Base-by-base conservation (phyloP, 2,113 vertebrate species). In the Zonotrichia leucophrys region DNA sequence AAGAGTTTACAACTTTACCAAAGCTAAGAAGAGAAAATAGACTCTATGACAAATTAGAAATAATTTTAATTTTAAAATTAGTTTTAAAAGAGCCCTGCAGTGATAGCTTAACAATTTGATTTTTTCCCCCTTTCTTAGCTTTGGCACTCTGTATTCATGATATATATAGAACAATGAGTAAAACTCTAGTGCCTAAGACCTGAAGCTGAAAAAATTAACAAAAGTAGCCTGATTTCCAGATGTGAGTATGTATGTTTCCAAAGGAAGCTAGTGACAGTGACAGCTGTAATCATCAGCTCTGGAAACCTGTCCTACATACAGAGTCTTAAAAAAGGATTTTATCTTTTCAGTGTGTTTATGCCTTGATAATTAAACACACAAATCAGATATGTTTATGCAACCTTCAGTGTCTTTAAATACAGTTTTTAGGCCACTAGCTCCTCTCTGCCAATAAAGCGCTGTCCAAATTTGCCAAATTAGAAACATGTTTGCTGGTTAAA, bases 1-100 rank as follows among this genome's bases (percentile, higher is more conserved):
- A 72, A 35, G 35, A 60, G 30, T 56, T 88, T 28, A 42, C 39
- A 79, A 42, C 2, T 5, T 83, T 62, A 46, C 6, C 13, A 35
- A 75, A 44, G 27, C 28, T 33, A 90, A 77, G 11, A 90, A 42
- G 88, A 79, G 27, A 67, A 83, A 64, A 74, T 3, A 0, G 4
- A 27, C 24, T 56, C 62, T 5, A 39, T 49, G 35, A 49, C 30
- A 9, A n/a, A 41, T 35, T 49, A 67, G 20, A 67, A 67, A 50
- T 42, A 25, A 42, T 41, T 67, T 42, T 24, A 30, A 30, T 21
- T 41, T 66, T 85, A 11, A 25, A 35, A 67, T 42, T 35, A 13
- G 20, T 82, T 62, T 69, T 2, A 0, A 5, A 47, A 49, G 18
- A 42, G 6, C 2, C 7, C 12, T 14, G 15, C 17, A 52, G 35